Evolutionary conservation across 1,140 invertebrate genomes (phyloP).

Genomic region (Lerema accius): DNA sequence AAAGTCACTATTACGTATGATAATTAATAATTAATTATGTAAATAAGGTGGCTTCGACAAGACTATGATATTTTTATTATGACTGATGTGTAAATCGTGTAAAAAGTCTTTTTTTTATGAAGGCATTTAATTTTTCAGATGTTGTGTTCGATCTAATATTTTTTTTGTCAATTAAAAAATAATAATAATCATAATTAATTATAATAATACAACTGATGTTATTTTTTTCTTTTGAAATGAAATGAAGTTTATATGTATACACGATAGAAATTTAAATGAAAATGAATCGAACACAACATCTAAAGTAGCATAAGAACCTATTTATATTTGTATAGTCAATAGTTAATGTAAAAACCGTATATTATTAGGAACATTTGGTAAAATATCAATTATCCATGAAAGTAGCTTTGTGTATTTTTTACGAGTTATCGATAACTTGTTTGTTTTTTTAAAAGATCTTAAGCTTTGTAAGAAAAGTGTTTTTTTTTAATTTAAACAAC

Average conservation of each 20-base stretch:
- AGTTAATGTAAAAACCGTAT: slow-evolving; percentile 24
- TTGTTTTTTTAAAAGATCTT: not conserved
- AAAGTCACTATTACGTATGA: slow-evolving; percentile 19
- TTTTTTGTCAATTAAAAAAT: not conserved
- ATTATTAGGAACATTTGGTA: slow-evolving; percentile 19
- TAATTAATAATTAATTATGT: slow-evolving; percentile 47
- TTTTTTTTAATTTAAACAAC: no score
- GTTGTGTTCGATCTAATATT: slow-evolving; percentile 46
- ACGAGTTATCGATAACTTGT: slow-evolving; percentile 8
- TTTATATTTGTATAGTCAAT: slow-evolving; percentile 26
- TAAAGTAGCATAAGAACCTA: slow-evolving; percentile 12
- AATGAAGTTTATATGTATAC: not conserved
- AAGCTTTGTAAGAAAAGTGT: not conserved
- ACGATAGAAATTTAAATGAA: not conserved
- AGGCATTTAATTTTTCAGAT: slow-evolving; percentile 56
- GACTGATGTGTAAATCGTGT: slow-evolving; percentile 70
- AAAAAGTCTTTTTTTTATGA: slow-evolving; percentile 56
- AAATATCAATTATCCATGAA: slow-evolving; percentile 14
- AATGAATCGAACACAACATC: slow-evolving; percentile 28
- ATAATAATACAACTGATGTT: not conserved
- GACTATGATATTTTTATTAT: slow-evolving; percentile 68
- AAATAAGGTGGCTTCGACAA: slow-evolving; percentile 56
- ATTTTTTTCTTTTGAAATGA: not conserved
- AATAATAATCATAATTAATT: not conserved
- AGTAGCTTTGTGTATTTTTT: slow-evolving; percentile 15